A percentile compares a stretch with the other conserved stretches of the same genome.
Conservation (phyloP, 2,797 vertebrate genomes). For the Labroides dimidiatus region DNA sequence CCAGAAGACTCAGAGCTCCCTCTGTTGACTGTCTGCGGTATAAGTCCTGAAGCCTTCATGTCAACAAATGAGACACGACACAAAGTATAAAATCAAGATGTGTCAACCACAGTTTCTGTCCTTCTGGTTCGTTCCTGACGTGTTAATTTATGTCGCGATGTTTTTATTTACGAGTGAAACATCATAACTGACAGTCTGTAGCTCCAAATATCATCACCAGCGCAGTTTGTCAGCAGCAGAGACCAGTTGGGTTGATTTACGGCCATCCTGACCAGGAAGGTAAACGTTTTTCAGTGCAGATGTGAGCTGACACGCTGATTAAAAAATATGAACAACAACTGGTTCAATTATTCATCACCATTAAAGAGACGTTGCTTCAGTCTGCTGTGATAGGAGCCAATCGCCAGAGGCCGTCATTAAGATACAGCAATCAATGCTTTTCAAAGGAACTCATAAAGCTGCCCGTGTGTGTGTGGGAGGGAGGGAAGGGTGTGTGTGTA, state of each 20-base stretch:
- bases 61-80: too few species aligned
- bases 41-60: too few species aligned
- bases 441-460: slow-evolving; percentile 2
- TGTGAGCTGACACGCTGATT: background rate
- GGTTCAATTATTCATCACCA: background rate
- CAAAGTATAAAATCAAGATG: too few species aligned
- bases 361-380: background rate
- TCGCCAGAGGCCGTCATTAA: slow-evolving; percentile 8
- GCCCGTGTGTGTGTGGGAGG: background rate
- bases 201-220: too few species aligned
- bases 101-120: too few species aligned
- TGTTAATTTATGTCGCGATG: too few species aligned
- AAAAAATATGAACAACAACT: background rate
- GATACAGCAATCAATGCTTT: slow-evolving; percentile 7
- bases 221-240: background rate
- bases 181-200: too few species aligned
- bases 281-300: background rate
- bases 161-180: too few species aligned
- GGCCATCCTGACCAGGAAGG: background rate
- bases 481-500: background rate
- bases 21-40: too few species aligned
- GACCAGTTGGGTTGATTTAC: background rate
- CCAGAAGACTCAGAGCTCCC: too few species aligned
- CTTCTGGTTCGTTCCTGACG: too few species aligned
- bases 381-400: background rate